Conservation (phyloP, 2,113 vertebrate species). For the Genyomyrus donnyi region DNA sequence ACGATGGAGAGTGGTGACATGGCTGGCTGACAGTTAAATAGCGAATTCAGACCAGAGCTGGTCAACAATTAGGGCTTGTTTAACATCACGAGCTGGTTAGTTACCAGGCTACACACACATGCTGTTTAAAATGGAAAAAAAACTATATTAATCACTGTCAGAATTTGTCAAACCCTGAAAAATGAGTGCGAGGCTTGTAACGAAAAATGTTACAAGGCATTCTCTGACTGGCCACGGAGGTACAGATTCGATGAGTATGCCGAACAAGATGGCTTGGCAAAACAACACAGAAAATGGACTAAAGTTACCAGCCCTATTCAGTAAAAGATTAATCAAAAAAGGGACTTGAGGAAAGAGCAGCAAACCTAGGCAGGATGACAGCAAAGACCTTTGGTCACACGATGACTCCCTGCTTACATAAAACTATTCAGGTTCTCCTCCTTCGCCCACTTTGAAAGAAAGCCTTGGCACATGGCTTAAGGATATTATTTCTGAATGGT, state of each 20-base stretch:
- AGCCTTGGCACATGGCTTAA: not conserved
- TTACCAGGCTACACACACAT: not conserved
- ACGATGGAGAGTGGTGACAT: not conserved
- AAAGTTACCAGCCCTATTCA: not conserved
- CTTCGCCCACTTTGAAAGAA: not conserved
- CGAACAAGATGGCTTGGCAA: not conserved
- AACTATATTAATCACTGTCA: conserved; percentile 52
- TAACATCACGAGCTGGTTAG: not conserved
- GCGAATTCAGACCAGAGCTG: not conserved
- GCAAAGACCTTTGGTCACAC: conserved; percentile 38
- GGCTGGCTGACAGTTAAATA: not conserved
- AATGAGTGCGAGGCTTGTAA: conserved; percentile 40
- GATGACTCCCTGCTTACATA: conserved; percentile 34
- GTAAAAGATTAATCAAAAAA: not conserved
- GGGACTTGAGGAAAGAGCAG: not conserved
- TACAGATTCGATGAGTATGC: not conserved
- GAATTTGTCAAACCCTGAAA: conserved; percentile 45
- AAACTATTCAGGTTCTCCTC: not conserved
- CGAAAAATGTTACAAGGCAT: conserved; percentile 47
- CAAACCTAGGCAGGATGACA: not conserved
- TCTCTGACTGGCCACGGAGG: not conserved
- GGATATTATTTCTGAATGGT: not conserved
- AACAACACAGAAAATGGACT: conserved; percentile 35
- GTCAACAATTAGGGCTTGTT: not conserved
- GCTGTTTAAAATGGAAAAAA: conserved; percentile 46